Percentiles rank a stretch among this genome's conserved stretches.
Evolutionary conservation across 2,113 vertebrate genomes (phyloP).

Genomic region (Pluvianellus socialis): DNA sequence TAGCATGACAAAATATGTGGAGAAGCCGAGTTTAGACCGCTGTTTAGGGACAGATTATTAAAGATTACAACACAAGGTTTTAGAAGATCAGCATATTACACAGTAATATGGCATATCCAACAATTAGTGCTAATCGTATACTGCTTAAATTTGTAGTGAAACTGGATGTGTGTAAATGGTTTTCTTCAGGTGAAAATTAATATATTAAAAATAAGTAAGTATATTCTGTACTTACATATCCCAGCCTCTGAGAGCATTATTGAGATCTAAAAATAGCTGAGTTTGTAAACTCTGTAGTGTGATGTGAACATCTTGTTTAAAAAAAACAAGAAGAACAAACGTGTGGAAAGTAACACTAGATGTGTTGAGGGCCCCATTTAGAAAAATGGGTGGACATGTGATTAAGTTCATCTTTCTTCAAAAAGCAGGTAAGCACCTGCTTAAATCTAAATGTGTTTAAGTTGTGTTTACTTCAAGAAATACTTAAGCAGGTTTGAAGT

Average conservation of each 20-base stretch:
- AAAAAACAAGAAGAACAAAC: not conserved
- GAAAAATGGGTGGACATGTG: not conserved
- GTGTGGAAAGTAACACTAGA: not conserved
- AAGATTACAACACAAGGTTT: conserved; percentile 12
- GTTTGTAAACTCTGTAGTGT: not conserved
- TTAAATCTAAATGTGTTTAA: conserved; percentile 32
- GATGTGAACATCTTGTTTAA: not conserved
- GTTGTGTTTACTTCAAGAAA: conserved; percentile 41
- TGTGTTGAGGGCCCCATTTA: not conserved
- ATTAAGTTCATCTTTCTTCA: conserved; percentile 38
- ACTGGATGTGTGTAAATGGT: not conserved
- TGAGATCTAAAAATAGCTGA: not conserved
- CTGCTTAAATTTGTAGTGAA: not conserved
- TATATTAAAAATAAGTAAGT: not conserved
- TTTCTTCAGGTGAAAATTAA: conserved; percentile 17
- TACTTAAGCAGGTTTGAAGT: conserved; percentile 17
- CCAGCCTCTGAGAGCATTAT: not conserved
- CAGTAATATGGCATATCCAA: not conserved
- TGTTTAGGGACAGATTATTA: conserved; percentile 27
- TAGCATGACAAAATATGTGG: not conserved
- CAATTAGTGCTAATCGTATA: not conserved
- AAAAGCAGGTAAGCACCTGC: not conserved
- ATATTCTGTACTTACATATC: not conserved
- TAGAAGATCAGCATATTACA: conserved; percentile 11
- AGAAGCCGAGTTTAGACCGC: not conserved